A percentile compares a stretch with the other conserved stretches of the same genome.
Evolutionary conservation across 2,888 invertebrate genomes (phyloP).

Genomic region (Cabera pusaria): DNA sequence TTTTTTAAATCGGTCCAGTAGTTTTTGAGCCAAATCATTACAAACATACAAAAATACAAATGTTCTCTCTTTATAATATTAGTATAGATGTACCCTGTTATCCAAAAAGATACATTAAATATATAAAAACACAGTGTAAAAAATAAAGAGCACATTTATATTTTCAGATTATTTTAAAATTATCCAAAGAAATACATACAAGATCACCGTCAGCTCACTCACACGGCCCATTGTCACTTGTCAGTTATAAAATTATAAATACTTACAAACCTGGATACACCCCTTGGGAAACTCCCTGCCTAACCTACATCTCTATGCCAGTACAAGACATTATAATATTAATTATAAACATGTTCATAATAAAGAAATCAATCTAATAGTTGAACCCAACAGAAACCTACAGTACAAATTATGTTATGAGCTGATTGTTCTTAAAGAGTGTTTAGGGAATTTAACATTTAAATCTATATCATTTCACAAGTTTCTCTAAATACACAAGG

Average conservation of each 20-base stretch:
- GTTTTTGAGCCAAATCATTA: no score
- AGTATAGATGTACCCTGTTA: constrained; percentile 31
- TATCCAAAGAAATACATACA: constrained; percentile 76
- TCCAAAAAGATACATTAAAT: constrained; percentile 25
- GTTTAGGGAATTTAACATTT: no score
- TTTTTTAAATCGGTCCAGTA: no score
- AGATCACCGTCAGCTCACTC: constrained; percentile 73
- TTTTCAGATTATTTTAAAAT: constrained; percentile 50
- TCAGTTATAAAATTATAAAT: constrained; percentile 56
- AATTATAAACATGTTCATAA: no score
- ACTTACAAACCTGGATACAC: constrained; percentile 74
- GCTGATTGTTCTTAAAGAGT: constrained; percentile 9
- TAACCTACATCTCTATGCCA: constrained; percentile 19
- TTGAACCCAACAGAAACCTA: constrained; percentile 5
- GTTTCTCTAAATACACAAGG: no score
- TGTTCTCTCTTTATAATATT: no score
- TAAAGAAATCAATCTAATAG: no score
- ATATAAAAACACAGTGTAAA: constrained; percentile 37
- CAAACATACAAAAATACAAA: no score
- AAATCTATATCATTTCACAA: no score
- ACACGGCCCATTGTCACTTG: constrained; percentile 54
- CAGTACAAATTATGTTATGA: constrained; percentile 1
- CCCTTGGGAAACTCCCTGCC: constrained; percentile 59
- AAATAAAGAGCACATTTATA: constrained; percentile 26
- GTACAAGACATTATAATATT: no score